Evolutionary conservation across 2,888 invertebrate genomes (phyloP).

Genomic region (Drosophila formosana): DNA sequence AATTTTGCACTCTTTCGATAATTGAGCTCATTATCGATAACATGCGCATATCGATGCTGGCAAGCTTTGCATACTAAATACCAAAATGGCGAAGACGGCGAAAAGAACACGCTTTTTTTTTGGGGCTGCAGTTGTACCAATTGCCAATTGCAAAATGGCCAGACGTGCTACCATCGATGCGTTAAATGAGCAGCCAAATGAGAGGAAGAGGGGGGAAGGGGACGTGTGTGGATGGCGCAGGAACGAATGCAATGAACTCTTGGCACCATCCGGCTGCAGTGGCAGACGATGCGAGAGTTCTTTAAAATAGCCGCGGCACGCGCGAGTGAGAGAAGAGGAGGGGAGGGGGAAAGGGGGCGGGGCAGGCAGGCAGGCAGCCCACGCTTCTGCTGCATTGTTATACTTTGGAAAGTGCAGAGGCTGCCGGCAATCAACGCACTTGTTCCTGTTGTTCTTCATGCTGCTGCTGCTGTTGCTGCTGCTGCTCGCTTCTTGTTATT

Average conservation of each 20-base stretch:
- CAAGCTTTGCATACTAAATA: slow-evolving; percentile 4
- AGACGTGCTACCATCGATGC: slow-evolving; percentile 47
- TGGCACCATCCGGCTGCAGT: slow-evolving; percentile 45
- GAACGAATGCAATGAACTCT: slow-evolving; percentile 66
- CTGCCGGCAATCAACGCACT: slow-evolving; percentile 76
- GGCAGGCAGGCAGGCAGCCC: slow-evolving; percentile 41
- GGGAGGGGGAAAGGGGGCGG: neutral
- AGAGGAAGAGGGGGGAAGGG: neutral
- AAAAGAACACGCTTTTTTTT: slow-evolving; percentile 4
- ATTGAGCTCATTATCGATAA: slow-evolving; percentile 11
- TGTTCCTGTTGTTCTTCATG: slow-evolving; percentile 66
- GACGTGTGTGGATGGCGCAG: slow-evolving; percentile 4
- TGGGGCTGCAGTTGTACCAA: slow-evolving; percentile 18
- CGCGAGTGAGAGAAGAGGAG: neutral
- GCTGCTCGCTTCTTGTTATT: slow-evolving; percentile 68
- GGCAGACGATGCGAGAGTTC: slow-evolving; percentile 52
- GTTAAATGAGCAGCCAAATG: slow-evolving; percentile 52
- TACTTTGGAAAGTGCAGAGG: slow-evolving; percentile 53
- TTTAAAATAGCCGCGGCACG: slow-evolving; percentile 59
- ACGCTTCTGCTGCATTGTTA: slow-evolving; percentile 44
- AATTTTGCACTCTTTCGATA: neutral
- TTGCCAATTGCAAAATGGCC: slow-evolving; percentile 41
- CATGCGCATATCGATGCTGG: slow-evolving; percentile 5
- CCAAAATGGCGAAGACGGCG: neutral
- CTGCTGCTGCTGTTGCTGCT: slow-evolving; percentile 27